Evolutionary conservation across 1,140 invertebrate species (phyloP).

Genomic region (Pseudomyrmex dendroicus): DNA sequence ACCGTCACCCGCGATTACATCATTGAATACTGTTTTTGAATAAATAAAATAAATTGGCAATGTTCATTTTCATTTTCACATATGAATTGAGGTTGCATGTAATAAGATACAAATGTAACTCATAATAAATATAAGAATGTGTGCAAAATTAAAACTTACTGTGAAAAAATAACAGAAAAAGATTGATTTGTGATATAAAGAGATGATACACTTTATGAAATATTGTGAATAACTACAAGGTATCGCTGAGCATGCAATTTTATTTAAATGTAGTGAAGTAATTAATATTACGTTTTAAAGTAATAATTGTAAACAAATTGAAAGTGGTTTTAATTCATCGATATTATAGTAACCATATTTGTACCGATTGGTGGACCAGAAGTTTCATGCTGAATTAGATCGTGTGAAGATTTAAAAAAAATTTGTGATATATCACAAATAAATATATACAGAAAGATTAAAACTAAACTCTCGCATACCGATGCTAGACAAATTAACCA

Average conservation of each 20-base stretch:
- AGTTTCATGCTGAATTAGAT: slow-evolving; percentile 14
- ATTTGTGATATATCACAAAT: slow-evolving; percentile 11
- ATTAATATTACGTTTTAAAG: not conserved
- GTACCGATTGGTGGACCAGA: slow-evolving; percentile 75
- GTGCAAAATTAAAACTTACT: slow-evolving; percentile 14
- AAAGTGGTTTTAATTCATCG: not conserved
- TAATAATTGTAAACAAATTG: not conserved
- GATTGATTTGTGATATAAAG: not conserved
- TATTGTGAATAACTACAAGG: not conserved
- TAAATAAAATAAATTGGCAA: slow-evolving; percentile 32
- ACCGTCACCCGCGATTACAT: slow-evolving; percentile 26
- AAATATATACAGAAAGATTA: slow-evolving; percentile 46
- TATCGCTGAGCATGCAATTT: slow-evolving; percentile 7
- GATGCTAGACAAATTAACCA: slow-evolving; percentile 87
- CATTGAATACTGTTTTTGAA: not conserved
- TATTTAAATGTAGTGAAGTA: not conserved
- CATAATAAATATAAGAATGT: slow-evolving; percentile 21
- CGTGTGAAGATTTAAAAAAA: too few species aligned
- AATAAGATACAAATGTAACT: slow-evolving; percentile 45
- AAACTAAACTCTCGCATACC: slow-evolving; percentile 86
- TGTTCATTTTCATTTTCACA: slow-evolving; percentile 65
- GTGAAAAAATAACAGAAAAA: not conserved
- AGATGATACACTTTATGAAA: not conserved
- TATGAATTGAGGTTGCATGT: slow-evolving; percentile 66
- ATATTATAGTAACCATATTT: slow-evolving; percentile 54